Base-by-base conservation (phyloP, 2,888 invertebrate genomes). In the Agrilus cyanescens region DNA sequence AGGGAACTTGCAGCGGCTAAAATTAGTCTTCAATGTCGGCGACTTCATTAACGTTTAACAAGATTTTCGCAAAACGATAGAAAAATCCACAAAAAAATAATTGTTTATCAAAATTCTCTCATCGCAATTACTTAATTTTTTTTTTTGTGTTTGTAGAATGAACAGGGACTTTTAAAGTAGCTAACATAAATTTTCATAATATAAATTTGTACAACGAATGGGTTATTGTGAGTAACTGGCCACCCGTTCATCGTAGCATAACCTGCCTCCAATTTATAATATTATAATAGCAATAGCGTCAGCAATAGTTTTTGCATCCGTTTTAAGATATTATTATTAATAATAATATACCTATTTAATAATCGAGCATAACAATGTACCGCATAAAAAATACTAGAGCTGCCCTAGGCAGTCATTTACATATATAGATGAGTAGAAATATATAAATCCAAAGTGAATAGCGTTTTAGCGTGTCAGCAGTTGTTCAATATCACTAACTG, bases 201-300 rank as follows among this genome's bases (percentile, higher is more conserved):
- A n/a, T n/a, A n/a, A n/a, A n/a, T n/a, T n/a, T n/a, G n/a, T n/a
- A n/a, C n/a, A n/a, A n/a, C n/a, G n/a, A n/a, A n/a, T n/a, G n/a
- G n/a, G n/a, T n/a, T n/a, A 25, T 10, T 1, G 25, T 10, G 25
- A 25, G 8, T 25, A 25, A 25, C 25, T 8, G 25, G 54, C 49
- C 55, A 54, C 57, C 50, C 52, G 53, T 43, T 52, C 58, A 60
- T 57, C 53, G 50, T 55, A 61, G 60, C 57, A 58, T 25, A 25
- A 62, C 62, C 63, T 63, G 63, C 61, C 62, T 63, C 60, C 60
- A 57, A 57, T 60, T 60, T 54, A 59, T 47, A 52, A 56, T 57
- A 36, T 39, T 38, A 43, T 45, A 40, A 64, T 64, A 65, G 64
- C 65, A 65, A 65, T 65, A 65, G 62, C 55, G 56, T 57, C 63